Conservation (phyloP, 2,797 vertebrate genomes). For the Melanotaenia nigrans region DNA sequence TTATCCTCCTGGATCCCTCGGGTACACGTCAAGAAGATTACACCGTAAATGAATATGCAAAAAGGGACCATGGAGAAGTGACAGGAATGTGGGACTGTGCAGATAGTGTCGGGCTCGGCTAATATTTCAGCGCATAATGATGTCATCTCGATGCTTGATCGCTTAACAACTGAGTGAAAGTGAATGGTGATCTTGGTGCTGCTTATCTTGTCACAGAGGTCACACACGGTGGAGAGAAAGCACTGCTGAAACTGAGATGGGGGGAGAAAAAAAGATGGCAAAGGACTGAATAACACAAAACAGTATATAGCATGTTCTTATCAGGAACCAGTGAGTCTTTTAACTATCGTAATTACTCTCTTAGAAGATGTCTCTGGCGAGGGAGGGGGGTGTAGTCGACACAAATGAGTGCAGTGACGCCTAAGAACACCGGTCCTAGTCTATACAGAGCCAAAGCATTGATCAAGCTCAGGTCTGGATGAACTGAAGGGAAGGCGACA, state of each 20-base stretch:
- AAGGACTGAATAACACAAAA: not conserved
- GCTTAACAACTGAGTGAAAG: slow-evolving; percentile 55
- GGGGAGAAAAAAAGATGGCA: not conserved
- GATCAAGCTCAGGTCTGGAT: slow-evolving; percentile 80
- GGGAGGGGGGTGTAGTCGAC: slow-evolving; percentile 60
- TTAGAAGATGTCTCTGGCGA: slow-evolving; percentile 58
- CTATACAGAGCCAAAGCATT: slow-evolving; percentile 84
- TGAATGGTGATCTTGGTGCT: slow-evolving; percentile 35
- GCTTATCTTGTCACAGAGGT: slow-evolving; percentile 57
- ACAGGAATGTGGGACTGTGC: slow-evolving; percentile 34
- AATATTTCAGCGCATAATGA: slow-evolving; percentile 68
- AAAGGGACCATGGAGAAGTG: slow-evolving; percentile 42
- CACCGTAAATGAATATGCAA: slow-evolving; percentile 75
- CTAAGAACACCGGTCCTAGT: slow-evolving; percentile 76
- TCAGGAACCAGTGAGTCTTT: slow-evolving; percentile 48
- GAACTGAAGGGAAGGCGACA: slow-evolving; percentile 71
- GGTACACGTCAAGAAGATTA: slow-evolving; percentile 77
- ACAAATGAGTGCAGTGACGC: slow-evolving; percentile 81
- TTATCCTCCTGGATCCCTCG: slow-evolving; percentile 70
- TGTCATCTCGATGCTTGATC: slow-evolving; percentile 64
- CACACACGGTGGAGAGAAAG: slow-evolving; percentile 17
- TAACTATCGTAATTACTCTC: slow-evolving; percentile 36
- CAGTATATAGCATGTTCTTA: slow-evolving; percentile 11
- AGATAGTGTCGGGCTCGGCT: slow-evolving; percentile 35
- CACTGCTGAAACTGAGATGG: not conserved